Percentiles rank a stretch among this genome's conserved stretches.
Evolutionary conservation across 2,888 invertebrate species (phyloP).

Genomic region (Dryomyza anilis): DNA sequence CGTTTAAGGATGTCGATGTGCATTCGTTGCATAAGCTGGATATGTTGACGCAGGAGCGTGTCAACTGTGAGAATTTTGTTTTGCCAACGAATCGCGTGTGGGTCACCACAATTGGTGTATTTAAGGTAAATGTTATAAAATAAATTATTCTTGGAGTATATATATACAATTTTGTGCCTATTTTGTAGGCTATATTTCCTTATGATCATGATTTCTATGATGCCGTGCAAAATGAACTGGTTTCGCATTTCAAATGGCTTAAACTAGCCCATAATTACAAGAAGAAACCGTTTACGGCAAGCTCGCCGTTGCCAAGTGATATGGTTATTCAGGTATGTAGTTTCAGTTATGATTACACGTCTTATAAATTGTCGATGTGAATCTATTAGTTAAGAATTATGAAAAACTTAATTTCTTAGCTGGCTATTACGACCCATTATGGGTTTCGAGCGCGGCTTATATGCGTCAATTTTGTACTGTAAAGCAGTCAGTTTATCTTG

Average conservation of each 20-base stretch:
- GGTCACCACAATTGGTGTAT: constrained; percentile 57
- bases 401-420: too few species aligned
- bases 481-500: too few species aligned
- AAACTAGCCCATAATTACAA: constrained; percentile 79
- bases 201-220: constrained; percentile 87
- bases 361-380: neutral
- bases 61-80: constrained; percentile 75
- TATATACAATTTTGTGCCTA: constrained; percentile 20
- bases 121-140: constrained; percentile 44
- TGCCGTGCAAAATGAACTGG: constrained; percentile 84
- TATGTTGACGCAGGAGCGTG: constrained; percentile 72
- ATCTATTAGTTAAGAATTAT: neutral
- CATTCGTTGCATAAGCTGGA: constrained; percentile 68
- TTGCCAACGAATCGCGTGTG: constrained; percentile 74
- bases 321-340: constrained; percentile 78
- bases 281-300: constrained; percentile 71
- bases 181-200: constrained; percentile 75
- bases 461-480: too few species aligned
- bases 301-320: constrained; percentile 83
- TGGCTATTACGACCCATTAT: too few species aligned
- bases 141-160: too few species aligned
- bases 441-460: too few species aligned
- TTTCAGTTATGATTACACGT: neutral
- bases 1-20: constrained; percentile 72
- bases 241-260: constrained; percentile 94